Evolutionary conservation across 1,140 invertebrate species (phyloP).

Genomic region (Holotrichia oblita): DNA sequence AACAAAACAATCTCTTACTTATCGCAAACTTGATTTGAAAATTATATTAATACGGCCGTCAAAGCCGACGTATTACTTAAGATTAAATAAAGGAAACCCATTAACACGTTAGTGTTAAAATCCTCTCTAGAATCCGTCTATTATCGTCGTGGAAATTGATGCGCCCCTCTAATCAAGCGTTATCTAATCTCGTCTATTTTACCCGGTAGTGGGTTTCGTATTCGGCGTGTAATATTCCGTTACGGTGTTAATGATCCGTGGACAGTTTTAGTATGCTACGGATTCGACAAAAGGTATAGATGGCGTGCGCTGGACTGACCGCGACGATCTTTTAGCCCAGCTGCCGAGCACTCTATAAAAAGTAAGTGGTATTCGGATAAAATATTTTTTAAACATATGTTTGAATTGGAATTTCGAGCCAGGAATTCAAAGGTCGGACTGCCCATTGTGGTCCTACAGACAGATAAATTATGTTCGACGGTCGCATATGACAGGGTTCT

Average conservation of each 20-base stretch:
- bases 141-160: slow-evolving; percentile 14
- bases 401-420: slow-evolving; percentile 59
- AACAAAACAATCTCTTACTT: neutral
- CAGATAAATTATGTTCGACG: slow-evolving; percentile 61
- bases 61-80: slow-evolving; percentile 21
- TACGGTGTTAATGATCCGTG: slow-evolving; percentile 26
- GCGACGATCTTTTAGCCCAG: slow-evolving; percentile 45
- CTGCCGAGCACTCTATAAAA: slow-evolving; percentile 56
- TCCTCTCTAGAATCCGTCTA: neutral
- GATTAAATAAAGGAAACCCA: slow-evolving; percentile 27
- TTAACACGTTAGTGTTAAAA: slow-evolving; percentile 32
- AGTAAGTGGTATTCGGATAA: slow-evolving; percentile 59
- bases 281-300: slow-evolving; percentile 32
- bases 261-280: slow-evolving; percentile 17
- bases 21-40: slow-evolving; percentile 17
- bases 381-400: slow-evolving; percentile 62
- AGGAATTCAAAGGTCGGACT: slow-evolving; percentile 55
- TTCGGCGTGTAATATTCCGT: neutral
- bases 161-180: slow-evolving; percentile 7
- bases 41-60: slow-evolving; percentile 30
- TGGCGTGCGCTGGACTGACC: slow-evolving; percentile 29
- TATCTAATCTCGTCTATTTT: slow-evolving; percentile 30
- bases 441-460: slow-evolving; percentile 60
- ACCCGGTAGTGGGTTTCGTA: slow-evolving; percentile 10
- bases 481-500: slow-evolving; percentile 59